A percentile compares a stretch with the other conserved stretches of the same genome.
Evolutionary conservation across 37 sponge, comb jelly and placozoan genomes (phyloP).

Genomic region (Theonella swinhoei): DNA sequence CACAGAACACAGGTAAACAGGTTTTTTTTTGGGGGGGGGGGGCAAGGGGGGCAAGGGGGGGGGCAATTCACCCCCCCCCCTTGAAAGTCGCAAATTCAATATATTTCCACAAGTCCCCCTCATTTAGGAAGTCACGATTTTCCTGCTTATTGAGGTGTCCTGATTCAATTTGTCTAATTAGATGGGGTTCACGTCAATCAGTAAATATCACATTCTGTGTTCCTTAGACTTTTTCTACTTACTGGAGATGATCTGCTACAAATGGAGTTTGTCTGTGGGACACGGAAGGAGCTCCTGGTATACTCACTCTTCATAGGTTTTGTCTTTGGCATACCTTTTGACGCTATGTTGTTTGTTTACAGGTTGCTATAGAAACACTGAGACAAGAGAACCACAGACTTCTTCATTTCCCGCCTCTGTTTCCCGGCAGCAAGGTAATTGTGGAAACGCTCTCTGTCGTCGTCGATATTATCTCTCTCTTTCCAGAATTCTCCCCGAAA

Average conservation of each 20-base stretch:
- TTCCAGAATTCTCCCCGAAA: slow-evolving; percentile 18
- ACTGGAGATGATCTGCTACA: slow-evolving; percentile 77
- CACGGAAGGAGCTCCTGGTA: slow-evolving; percentile 80
- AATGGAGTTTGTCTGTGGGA: slow-evolving; percentile 78
- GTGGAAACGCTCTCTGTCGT: background rate
- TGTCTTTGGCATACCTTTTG: background rate
- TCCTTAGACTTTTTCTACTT: slow-evolving; percentile 68
- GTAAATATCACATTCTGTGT: no score
- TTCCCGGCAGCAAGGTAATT: slow-evolving; percentile 13
- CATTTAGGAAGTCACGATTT: no score
- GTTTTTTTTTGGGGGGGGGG: background rate
- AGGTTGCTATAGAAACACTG: slow-evolving; percentile 57
- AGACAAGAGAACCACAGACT: slow-evolving; percentile 60
- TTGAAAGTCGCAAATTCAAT: background rate
- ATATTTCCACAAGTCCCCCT: background rate
- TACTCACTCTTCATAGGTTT: background rate
- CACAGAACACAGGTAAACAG: slow-evolving; percentile 49
- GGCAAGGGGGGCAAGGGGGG: no score
- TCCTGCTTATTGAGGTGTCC: no score
- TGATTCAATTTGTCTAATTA: no score
- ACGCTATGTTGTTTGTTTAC: background rate
- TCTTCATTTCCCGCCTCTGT: slow-evolving; percentile 74
- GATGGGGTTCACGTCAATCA: no score
- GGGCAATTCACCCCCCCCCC: no score
- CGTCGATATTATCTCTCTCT: background rate